phyloP scores from a whole-genome alignment of 2,113 vertebrate species.

The Crypturellus undulatus region DNA sequence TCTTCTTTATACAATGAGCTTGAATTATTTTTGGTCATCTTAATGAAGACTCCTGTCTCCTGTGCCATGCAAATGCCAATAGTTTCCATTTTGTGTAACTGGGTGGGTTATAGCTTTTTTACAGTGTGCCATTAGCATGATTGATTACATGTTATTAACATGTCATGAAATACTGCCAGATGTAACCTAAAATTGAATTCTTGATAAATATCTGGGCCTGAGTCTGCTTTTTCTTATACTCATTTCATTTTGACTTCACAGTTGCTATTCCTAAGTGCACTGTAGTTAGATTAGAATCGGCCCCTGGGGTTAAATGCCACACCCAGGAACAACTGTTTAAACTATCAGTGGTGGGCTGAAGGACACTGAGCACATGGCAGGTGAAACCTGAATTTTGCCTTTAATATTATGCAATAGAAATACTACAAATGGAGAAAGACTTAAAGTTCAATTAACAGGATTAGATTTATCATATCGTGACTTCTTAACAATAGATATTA shows the following conservation, averaged over 20 bases:
- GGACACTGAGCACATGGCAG: not conserved
- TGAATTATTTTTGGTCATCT: not conserved
- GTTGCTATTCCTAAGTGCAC: no score
- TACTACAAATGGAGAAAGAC: not conserved
- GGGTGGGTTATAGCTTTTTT: not conserved
- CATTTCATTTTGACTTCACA: not conserved
- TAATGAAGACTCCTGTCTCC: not conserved
- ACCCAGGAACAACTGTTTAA: not conserved
- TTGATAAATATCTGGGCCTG: not conserved
- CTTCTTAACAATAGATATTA: not conserved
- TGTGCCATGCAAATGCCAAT: not conserved
- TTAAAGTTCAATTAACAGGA: not conserved
- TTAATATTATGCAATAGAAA: not conserved
- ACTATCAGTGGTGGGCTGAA: not conserved
- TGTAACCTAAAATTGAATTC: not conserved
- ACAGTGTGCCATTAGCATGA: not conserved
- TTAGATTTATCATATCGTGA: not conserved
- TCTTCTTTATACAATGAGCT: not conserved
- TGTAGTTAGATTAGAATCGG: not conserved
- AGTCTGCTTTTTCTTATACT: not conserved
- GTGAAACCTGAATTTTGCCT: not conserved
- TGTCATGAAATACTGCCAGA: not conserved
- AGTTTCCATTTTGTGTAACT: not conserved
- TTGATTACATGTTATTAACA: not conserved
- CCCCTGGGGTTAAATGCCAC: rapidly evolving